phyloP scores from a whole-genome alignment of 2,113 vertebrate genomes.

The Macaca nemestrina region DNA sequence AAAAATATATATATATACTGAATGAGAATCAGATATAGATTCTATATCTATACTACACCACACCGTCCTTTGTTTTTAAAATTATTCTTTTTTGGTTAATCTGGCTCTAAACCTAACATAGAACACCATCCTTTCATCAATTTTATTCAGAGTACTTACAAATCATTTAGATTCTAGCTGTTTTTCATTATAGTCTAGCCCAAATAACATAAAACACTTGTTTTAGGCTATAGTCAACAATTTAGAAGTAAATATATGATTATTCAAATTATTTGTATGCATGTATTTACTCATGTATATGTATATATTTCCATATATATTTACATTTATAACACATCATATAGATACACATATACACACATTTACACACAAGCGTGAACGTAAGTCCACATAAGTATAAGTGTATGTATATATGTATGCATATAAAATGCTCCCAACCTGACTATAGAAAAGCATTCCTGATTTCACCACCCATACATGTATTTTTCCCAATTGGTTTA shows the following conservation, averaged over 20 bases:
- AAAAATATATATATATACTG: neutral
- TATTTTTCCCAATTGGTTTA: neutral
- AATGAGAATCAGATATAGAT: neutral
- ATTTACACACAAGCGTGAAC: neutral
- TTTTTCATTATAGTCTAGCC: neutral
- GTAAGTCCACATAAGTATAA: neutral
- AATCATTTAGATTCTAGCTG: neutral
- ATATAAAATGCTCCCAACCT: neutral
- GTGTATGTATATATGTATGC: rapidly evolving
- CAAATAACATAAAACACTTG: neutral
- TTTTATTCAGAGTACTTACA: neutral
- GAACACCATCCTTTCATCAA: neutral
- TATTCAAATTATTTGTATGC: neutral
- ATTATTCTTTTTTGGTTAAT: neutral
- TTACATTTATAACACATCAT: neutral
- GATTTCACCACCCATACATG: neutral
- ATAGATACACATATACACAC: neutral
- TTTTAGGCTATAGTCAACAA: neutral
- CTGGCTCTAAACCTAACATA: neutral
- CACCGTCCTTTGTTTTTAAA: neutral
- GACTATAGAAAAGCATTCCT: neutral
- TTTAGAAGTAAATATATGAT: neutral
- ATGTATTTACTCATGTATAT: neutral
- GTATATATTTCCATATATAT: neutral
- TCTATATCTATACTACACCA: neutral